Percentiles rank a stretch among this genome's conserved stretches.
phyloP scores from a whole-genome alignment of 1,140 invertebrate species.

The Parapsyche elsis region DNA sequence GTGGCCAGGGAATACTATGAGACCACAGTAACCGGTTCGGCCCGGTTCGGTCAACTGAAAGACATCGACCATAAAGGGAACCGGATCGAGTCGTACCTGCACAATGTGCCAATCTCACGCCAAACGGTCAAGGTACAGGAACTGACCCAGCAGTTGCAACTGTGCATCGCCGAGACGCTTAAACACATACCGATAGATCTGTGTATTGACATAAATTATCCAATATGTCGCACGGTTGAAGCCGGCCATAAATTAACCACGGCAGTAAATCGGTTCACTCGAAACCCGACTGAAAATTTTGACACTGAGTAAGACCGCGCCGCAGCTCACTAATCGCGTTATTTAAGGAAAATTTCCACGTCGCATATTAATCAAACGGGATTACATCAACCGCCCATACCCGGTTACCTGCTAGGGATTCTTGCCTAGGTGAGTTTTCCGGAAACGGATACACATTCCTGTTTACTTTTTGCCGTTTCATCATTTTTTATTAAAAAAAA shows the following conservation, averaged over 20 bases:
- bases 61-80: too few relatives aligned
- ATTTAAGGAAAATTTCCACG: conserved; percentile 40
- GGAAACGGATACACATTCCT: background rate
- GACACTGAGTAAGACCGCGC: conserved; percentile 6
- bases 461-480: too few relatives aligned
- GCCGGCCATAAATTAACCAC: background rate
- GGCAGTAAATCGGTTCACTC: background rate
- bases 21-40: too few relatives aligned
- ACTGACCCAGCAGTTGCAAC: too few relatives aligned
- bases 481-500: too few relatives aligned
- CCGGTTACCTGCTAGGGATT: background rate
- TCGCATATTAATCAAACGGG: conserved; percentile 40
- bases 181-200: too few relatives aligned
- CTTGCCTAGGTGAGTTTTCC: background rate
- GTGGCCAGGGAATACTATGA: too few relatives aligned
- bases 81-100: too few relatives aligned
- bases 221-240: background rate
- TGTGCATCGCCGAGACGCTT: too few relatives aligned
- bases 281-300: conserved; percentile 5
- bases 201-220: background rate
- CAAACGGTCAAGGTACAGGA: too few relatives aligned
- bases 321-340: conserved; percentile 19
- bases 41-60: too few relatives aligned
- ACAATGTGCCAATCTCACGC: too few relatives aligned
- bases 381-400: conserved; percentile 14